Evolutionary conservation across 2,797 vertebrate species (phyloP).

Genomic region (Enteromius radiatus): DNA sequence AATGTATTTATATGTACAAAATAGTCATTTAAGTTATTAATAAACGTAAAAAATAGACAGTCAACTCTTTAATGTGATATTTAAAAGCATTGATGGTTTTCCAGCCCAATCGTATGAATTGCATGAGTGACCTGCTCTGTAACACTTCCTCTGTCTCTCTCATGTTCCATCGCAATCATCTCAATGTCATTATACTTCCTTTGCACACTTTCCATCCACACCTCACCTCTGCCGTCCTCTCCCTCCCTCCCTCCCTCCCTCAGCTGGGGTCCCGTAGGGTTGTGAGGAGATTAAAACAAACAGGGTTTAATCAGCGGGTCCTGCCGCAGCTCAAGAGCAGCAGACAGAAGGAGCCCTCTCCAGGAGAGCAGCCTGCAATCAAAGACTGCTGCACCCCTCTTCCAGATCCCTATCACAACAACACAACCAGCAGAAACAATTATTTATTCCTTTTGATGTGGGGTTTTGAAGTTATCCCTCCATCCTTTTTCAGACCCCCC

Average conservation of each 20-base stretch:
- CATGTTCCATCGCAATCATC: not conserved
- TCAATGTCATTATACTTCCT: constrained; percentile 16
- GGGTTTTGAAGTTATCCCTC: constrained; percentile 84
- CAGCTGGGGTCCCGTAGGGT: constrained; percentile 88
- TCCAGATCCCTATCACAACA: constrained; percentile 97
- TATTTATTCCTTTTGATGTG: constrained; percentile 99
- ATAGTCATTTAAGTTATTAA: not conserved
- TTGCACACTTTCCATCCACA: constrained; percentile 21
- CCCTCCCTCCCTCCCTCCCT: constrained; percentile 35
- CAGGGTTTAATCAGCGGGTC: constrained; percentile 97
- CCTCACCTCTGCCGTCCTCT: not conserved
- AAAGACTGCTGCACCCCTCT: constrained; percentile 96
- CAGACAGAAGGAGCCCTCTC: constrained; percentile 90
- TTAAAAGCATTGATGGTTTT: not conserved
- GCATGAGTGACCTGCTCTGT: not conserved
- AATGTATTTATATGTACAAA: not conserved
- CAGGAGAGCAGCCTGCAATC: constrained; percentile 94
- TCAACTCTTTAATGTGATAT: not conserved
- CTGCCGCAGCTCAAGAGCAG: constrained; percentile 86
- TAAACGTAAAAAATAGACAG: not conserved
- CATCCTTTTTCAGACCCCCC: constrained; percentile 67
- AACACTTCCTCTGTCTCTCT: not conserved
- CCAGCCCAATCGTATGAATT: not conserved
- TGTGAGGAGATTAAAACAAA: constrained; percentile 97
- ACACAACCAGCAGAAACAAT: constrained; percentile 99